A percentile compares a stretch with the other conserved stretches of the same genome.
phyloP scores from a whole-genome alignment of 2,797 vertebrate species.

The Schizopygopsis malacanthus region DNA sequence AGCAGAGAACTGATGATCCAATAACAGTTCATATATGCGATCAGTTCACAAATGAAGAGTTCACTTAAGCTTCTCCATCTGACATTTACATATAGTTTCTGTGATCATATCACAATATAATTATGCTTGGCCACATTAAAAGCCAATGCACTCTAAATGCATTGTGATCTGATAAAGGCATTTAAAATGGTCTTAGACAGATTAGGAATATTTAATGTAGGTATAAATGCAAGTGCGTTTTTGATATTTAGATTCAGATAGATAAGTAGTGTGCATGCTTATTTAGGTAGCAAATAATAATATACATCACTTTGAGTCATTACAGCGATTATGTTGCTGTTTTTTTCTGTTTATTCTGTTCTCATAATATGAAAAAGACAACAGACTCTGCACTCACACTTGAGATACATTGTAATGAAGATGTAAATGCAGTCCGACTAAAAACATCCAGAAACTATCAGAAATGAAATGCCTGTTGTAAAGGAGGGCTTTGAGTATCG shows the following conservation, averaged over 20 bases:
- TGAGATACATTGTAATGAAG: neutral
- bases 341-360: neutral
- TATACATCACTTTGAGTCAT: neutral
- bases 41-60: neutral
- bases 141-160: neutral
- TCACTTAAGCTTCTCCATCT: neutral
- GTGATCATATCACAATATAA: neutral
- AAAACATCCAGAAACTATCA: neutral
- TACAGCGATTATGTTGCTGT: neutral
- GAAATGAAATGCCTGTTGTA: neutral
- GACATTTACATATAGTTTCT: neutral
- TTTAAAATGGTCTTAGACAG: neutral
- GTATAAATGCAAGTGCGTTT: neutral
- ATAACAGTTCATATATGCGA: neutral
- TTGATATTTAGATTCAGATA: neutral
- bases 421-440: neutral
- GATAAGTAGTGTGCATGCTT: neutral
- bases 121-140: neutral
- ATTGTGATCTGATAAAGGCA: neutral
- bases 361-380: neutral
- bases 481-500: neutral
- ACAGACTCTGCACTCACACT: neutral
- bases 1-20: neutral
- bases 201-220: neutral
- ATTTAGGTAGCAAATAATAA: neutral